Percentiles rank a stretch among this genome's conserved stretches.
Conservation (phyloP, 2,888 invertebrate species). For the Molanna angustata region DNA sequence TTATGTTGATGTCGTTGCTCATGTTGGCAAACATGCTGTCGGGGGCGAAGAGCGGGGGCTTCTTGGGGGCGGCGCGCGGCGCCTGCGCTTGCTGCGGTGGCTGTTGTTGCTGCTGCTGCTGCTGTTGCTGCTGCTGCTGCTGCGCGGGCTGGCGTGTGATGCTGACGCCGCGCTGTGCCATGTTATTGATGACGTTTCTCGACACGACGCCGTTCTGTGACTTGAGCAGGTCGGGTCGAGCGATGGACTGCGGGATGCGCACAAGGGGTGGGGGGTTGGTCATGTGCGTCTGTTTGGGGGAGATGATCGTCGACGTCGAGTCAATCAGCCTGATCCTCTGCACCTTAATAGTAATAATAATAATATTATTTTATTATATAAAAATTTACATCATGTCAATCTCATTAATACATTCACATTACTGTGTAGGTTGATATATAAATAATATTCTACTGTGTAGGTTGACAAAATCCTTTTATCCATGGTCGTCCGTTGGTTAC, state of each 20-base stretch:
- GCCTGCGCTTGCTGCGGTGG: background rate
- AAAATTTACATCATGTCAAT: too few species aligned
- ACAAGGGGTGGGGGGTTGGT: background rate
- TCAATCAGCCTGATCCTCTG: background rate
- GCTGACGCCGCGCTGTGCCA: constrained; percentile 18
- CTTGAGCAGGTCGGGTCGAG: background rate
- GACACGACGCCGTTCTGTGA: constrained; percentile 10
- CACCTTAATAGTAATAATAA: too few species aligned
- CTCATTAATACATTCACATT: too few species aligned
- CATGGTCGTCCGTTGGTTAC: too few species aligned
- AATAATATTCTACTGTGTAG: too few species aligned
- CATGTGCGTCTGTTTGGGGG: background rate
- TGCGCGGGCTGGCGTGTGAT: background rate
- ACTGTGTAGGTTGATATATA: too few species aligned
- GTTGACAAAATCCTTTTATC: too few species aligned
- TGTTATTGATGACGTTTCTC: constrained; percentile 8
- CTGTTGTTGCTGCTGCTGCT: too few species aligned
- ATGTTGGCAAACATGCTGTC: constrained; percentile 9
- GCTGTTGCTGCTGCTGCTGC: too few species aligned
- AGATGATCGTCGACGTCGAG: background rate
- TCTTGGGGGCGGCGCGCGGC: background rate
- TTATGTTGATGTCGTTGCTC: constrained; percentile 8
- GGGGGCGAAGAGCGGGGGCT: constrained; percentile 7
- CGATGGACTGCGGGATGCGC: constrained; percentile 1
- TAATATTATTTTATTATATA: too few species aligned